Percentiles rank a stretch among this genome's conserved stretches.
Conservation (phyloP, 2,888 invertebrate genomes). For the Erpobdella octoculata region DNA sequence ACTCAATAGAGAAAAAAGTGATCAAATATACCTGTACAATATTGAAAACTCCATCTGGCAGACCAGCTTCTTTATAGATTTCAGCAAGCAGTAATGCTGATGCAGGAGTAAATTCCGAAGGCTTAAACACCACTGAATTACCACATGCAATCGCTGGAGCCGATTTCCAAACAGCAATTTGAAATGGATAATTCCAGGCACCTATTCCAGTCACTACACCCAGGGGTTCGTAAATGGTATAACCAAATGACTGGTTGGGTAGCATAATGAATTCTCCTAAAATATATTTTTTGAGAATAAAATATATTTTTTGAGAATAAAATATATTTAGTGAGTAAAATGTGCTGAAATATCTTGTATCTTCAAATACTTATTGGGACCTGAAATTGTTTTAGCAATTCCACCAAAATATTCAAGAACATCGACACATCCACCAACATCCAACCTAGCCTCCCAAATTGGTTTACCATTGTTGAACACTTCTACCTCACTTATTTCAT, state of each 20-base stretch:
- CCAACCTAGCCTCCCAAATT: slow-evolving; percentile 56
- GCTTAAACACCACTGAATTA: slow-evolving; percentile 58
- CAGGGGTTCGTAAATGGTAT: slow-evolving; percentile 56
- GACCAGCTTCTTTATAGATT: slow-evolving; percentile 55
- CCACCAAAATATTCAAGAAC: slow-evolving; percentile 57
- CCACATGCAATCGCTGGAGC: slow-evolving; percentile 57
- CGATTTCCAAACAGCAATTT: slow-evolving; percentile 55
- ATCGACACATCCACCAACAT: slow-evolving; percentile 57
- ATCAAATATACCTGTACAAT: slow-evolving; percentile 54
- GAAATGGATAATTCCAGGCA: slow-evolving; percentile 60
- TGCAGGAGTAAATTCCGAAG: slow-evolving; percentile 57
- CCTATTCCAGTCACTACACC: slow-evolving; percentile 58
- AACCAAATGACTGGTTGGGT: slow-evolving; percentile 53
- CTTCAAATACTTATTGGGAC: slow-evolving; percentile 37
- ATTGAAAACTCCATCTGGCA: slow-evolving; percentile 57
- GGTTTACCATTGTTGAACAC: slow-evolving; percentile 57
- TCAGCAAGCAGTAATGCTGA: slow-evolving; percentile 57
- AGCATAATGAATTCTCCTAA: slow-evolving; percentile 55
- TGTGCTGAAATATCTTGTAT: not conserved
- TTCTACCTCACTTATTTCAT: slow-evolving; percentile 47
- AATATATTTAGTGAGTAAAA: not conserved
- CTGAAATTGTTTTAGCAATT: slow-evolving; percentile 50
- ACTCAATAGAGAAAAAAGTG: not conserved
- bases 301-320: not conserved
- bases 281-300: slow-evolving; percentile 23